phyloP scores from a whole-genome alignment of 2,113 vertebrate genomes.

The Hassar affinis region DNA sequence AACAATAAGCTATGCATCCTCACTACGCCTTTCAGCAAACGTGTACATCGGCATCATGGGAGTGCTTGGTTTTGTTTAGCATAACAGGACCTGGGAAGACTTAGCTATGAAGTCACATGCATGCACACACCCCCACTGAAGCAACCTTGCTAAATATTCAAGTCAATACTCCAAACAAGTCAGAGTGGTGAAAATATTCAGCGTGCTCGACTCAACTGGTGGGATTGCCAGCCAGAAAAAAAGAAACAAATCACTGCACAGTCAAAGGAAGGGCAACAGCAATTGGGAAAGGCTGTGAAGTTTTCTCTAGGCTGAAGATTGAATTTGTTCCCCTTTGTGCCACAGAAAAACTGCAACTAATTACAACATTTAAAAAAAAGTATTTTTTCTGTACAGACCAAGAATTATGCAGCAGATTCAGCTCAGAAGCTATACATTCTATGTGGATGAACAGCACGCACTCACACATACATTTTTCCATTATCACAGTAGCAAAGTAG shows the following conservation, averaged over 20 bases:
- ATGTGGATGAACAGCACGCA: not conserved
- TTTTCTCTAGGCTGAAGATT: not conserved
- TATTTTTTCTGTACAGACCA: not conserved
- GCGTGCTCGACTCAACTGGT: not conserved
- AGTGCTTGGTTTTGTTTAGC: not conserved
- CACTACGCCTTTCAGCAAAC: conserved; percentile 3
- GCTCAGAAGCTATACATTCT: not conserved
- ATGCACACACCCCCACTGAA: not conserved
- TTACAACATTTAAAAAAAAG: not conserved
- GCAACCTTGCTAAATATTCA: not conserved
- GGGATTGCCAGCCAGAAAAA: not conserved
- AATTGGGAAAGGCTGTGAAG: not conserved
- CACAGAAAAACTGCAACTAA: not conserved
- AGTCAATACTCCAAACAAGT: not conserved
- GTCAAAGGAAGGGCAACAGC: not conserved
- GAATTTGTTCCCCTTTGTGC: not conserved
- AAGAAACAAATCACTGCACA: not conserved
- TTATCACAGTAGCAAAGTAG: conserved; percentile 25
- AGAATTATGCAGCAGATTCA: not conserved
- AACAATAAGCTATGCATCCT: not conserved
- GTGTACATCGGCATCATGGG: not conserved
- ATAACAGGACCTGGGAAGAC: not conserved
- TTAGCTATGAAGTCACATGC: not conserved
- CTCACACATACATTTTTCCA: conserved; percentile 14
- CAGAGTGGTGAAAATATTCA: not conserved